phyloP scores from a whole-genome alignment of 1,140 invertebrate species.

The Linepithema humile region DNA sequence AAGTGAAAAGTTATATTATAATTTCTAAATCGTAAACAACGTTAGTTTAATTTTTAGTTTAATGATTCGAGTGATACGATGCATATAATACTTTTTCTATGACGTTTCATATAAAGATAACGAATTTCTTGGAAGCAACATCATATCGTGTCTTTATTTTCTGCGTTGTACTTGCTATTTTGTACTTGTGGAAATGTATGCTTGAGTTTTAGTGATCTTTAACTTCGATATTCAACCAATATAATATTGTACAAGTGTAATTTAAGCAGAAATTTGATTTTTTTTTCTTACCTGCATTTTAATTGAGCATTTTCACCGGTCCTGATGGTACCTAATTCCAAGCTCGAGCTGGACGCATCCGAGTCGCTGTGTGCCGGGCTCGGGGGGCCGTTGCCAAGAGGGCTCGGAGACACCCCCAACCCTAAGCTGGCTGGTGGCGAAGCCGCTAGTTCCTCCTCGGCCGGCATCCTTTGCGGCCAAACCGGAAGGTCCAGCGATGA shows the following conservation, averaged over 20 bases:
- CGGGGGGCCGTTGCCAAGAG: constrained; percentile 74
- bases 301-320: constrained; percentile 80
- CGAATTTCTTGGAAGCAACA: not conserved
- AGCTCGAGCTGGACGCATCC: constrained; percentile 82
- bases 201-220: not conserved
- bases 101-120: not conserved
- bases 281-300: constrained; percentile 80
- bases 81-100: not conserved
- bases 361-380: constrained; percentile 83
- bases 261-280: not conserved
- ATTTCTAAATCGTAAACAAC: constrained; percentile 9
- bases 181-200: not conserved
- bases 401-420: constrained; percentile 63
- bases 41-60: not conserved
- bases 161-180: not conserved
- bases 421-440: constrained; percentile 47
- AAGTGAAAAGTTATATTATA: not conserved
- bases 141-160: not conserved
- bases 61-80: not conserved
- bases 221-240: not conserved
- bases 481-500: constrained; percentile 78
- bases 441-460: constrained; percentile 77
- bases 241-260: not conserved
- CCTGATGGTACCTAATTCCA: constrained; percentile 81
- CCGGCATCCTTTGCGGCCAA: constrained; percentile 81